phyloP scores from a whole-genome alignment of 2,113 vertebrate genomes.

The Macquaria australasica region DNA sequence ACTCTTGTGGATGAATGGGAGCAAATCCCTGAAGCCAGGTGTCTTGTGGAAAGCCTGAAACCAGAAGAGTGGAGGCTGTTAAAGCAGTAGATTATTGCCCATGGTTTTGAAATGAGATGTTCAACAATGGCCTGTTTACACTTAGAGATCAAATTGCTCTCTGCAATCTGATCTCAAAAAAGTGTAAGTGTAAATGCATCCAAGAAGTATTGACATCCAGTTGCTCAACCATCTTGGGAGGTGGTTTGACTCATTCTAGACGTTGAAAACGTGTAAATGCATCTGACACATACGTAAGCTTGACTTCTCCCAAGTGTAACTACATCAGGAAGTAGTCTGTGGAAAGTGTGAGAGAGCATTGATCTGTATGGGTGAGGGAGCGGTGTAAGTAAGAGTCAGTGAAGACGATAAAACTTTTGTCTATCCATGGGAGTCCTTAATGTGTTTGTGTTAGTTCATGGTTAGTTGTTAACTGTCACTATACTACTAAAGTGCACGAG shows the following conservation, averaged over 20 bases:
- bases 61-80: not conserved
- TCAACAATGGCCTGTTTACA: not conserved
- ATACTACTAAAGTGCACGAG: too few species aligned
- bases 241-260: not conserved
- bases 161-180: not conserved
- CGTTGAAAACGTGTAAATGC: not conserved
- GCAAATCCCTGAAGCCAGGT: not conserved
- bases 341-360: not conserved
- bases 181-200: not conserved
- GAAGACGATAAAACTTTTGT: not conserved
- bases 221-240: not conserved
- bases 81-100: not conserved
- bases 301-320: not conserved
- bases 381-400: not conserved
- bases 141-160: too few species aligned
- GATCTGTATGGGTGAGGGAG: not conserved
- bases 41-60: not conserved
- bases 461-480: not conserved
- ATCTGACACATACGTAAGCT: not conserved
- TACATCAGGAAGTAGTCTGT: not conserved
- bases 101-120: not conserved
- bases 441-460: conserved; percentile 8
- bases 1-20: not conserved
- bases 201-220: not conserved
- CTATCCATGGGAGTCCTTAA: not conserved